Base-by-base conservation (phyloP, 2,797 vertebrate species). In the Bovichtus diacanthus region DNA sequence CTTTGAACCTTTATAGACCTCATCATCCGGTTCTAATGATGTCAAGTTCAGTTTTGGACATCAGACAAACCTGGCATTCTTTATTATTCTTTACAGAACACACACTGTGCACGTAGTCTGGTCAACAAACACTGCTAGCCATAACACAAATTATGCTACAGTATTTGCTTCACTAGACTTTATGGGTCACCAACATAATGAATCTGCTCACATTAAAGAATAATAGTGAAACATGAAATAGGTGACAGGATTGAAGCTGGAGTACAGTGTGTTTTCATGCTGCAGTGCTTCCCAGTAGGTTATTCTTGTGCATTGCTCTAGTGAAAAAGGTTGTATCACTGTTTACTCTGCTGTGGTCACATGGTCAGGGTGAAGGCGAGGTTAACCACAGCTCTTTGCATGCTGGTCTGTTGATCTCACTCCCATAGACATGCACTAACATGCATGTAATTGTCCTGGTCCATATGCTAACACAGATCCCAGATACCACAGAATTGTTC, bases 261-360 rank as follows among this genome's bases (percentile, higher is more conserved):
- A 29, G 54, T 19, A 41, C 47, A 18, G 21, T 36, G 41, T 34
- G 41, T 38, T 21, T 70, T 23, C 25, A 1, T 0, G 9, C 67
- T 63, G 43, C 41, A 39, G 38, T 60, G 72, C 43, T 60, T 85
- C 53, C 47, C 66, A 55, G 66, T 12, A 27, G 59, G 66, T 70
- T 78, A 68, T 70, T 81, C 43, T 21, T 65, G 39, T 51, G 54
- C 9, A 53, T 56, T 44, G 41, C 44, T 39, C 51, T 74, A 60
- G 39, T 69, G 50, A 50, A 69, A 70, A 83, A 29, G 38, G 34
- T 78, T 27, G 46, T 66, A 72, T 78, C 82, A 49, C 53, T 85
- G 85, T 89, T 91, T 73, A 79, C 84, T 76, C 62, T 84, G 80
- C 78, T 75, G 76, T 58, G 84, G 84, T 91, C 86, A 88, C 82